Evolutionary conservation across 2,113 vertebrate genomes (phyloP).

Genomic region (Copsychus sechellarum): DNA sequence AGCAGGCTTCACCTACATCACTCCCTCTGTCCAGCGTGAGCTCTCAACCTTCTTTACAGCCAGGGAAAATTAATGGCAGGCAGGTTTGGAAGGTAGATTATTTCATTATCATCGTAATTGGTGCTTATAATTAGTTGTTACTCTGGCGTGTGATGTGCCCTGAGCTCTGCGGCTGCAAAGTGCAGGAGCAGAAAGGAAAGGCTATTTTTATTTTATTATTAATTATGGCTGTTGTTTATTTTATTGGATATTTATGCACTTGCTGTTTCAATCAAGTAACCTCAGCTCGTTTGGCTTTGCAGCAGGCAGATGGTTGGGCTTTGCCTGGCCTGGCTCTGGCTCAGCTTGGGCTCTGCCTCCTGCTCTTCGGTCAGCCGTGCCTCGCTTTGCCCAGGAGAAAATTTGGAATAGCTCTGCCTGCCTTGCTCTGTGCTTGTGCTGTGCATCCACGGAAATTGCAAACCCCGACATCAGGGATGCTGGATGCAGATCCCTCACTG

Average conservation of each 20-base stretch:
- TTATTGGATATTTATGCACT: conserved; percentile 1
- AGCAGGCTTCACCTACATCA: rapidly evolving
- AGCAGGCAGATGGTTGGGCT: neutral
- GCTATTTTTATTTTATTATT: conserved; percentile 6
- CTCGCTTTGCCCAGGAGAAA: neutral
- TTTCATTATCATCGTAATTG: conserved; percentile 58
- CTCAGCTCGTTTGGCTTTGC: neutral
- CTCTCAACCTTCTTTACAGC: neutral
- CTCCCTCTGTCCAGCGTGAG: rapidly evolving
- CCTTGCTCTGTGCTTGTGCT: neutral
- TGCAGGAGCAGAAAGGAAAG: conserved; percentile 1
- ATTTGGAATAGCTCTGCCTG: neutral
- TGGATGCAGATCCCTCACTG: neutral
- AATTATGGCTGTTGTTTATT: conserved; percentile 31
- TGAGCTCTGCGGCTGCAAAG: neutral
- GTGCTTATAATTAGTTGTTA: conserved; percentile 56
- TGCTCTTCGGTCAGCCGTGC: neutral
- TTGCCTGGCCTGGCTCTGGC: neutral
- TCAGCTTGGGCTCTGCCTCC: neutral
- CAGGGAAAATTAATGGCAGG: conserved; percentile 3
- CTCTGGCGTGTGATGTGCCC: conserved; percentile 25
- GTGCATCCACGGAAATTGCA: neutral
- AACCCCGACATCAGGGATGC: neutral
- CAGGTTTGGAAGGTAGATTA: conserved; percentile 37
- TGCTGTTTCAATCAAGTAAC: conserved; percentile 5